A percentile compares a stretch with the other conserved stretches of the same genome.
Conservation (phyloP, 2,113 vertebrate species). For the Todiramphus saurophagus region DNA sequence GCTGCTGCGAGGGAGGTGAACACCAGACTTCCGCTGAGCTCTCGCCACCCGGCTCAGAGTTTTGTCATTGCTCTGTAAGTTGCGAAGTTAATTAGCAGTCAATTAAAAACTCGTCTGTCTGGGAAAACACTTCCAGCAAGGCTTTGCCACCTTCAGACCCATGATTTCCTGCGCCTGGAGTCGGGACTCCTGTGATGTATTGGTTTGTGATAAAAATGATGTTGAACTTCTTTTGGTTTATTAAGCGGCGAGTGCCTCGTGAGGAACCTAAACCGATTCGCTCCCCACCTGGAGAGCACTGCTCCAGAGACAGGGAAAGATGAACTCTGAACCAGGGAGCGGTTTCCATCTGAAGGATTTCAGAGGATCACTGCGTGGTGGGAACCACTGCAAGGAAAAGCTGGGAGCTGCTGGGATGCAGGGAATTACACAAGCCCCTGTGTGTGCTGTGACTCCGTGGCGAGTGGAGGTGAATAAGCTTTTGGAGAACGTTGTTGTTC, state of each 20-base stretch:
- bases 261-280: not conserved
- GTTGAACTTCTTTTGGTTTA: not conserved
- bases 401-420: not conserved
- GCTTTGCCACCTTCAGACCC: not conserved
- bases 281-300: rapidly evolving
- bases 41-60: not conserved
- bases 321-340: not conserved
- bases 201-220: not conserved
- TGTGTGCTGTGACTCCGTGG: rapidly evolving
- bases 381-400: not conserved
- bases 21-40: not conserved
- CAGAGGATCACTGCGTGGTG: not conserved
- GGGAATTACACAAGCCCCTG: rapidly evolving
- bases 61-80: not conserved
- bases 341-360: not conserved
- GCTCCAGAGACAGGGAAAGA: rapidly evolving
- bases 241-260: rapidly evolving
- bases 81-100: not conserved
- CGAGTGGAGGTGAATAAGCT: not conserved
- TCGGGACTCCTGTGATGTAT: not conserved
- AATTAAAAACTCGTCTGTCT: not conserved
- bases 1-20: not conserved
- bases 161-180: not conserved
- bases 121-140: not conserved
- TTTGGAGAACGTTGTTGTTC: rapidly evolving